Evolutionary conservation across 2,113 vertebrate genomes (phyloP), one percentile per base, ranked within the genome.

Genomic region (Cyrtonyx montezumae): DNA sequence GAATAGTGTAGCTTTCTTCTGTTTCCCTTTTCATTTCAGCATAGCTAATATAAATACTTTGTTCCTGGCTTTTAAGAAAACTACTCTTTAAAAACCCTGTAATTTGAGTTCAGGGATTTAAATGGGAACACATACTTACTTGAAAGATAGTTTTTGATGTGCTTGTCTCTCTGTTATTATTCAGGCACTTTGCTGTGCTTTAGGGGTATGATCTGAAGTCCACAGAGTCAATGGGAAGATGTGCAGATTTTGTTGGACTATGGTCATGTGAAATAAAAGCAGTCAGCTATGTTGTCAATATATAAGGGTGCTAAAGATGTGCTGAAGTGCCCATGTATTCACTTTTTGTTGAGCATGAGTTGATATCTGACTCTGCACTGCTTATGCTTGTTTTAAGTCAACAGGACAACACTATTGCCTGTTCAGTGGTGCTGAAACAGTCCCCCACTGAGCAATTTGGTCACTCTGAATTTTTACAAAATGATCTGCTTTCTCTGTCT

Each of bases 61-160:
- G 36, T 89, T 95, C 88, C 77, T 90, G 87, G 84, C 82, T 95
- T 90, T 93, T 92, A 95, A 93, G 92, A 91, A 91, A 91, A 90
- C 87, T 78, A 56, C 30, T 94, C 68, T 88, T 93, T 82, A 49
- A 88, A 93, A 96, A 49, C 65, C 88, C 95, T 96, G 70, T 94
- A 96, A 97, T 97, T 96, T 96, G 70, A 90, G 70, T 93, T 95
- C 82, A 85, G 71, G 65, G 79, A 88, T 93, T 96, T 94, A 92
- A 96, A 92, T 87, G 58, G 86, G 77, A 94, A 69, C 69, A 67
- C n/a, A 45, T 92, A 87, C 51, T 90, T 91, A 81, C 69, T 87
- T 94, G 77, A 90, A 95, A 94, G 87, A 68, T 59, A 78, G 32
- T 63, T 95, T 96, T 96, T 94, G 13, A 95, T 88, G 63, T 90